Evolutionary conservation across 2,888 invertebrate species (phyloP).

Genomic region (Chironomus tentans): DNA sequence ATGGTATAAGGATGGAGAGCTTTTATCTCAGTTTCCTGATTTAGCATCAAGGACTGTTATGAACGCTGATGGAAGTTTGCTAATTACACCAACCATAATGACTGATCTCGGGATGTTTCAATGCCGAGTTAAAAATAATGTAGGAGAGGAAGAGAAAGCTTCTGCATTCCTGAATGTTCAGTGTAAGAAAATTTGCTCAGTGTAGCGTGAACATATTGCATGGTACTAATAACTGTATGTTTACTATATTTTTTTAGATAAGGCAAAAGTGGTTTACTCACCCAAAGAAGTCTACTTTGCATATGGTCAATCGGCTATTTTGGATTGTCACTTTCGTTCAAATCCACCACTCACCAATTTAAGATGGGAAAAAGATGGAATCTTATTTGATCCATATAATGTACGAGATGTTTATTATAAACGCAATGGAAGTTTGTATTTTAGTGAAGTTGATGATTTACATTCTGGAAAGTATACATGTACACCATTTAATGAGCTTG

Average conservation of each 20-base stretch:
- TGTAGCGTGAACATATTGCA: too few species aligned
- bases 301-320: constrained; percentile 67
- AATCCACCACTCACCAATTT: constrained; percentile 84
- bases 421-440: constrained; percentile 73
- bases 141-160: constrained; percentile 68
- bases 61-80: constrained; percentile 68
- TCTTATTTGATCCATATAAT: constrained; percentile 81
- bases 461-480: constrained; percentile 86
- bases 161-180: constrained; percentile 84
- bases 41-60: constrained; percentile 52
- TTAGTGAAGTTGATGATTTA: constrained; percentile 72
- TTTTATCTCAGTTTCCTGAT: constrained; percentile 53
- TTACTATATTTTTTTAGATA: constrained; percentile 69
- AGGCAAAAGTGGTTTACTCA: constrained; percentile 82
- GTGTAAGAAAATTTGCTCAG: constrained; percentile 57
- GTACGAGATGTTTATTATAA: constrained; percentile 79
- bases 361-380: constrained; percentile 89
- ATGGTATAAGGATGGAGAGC: constrained; percentile 60
- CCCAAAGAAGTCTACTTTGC: constrained; percentile 78
- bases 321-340: constrained; percentile 86
- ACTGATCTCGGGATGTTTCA: constrained; percentile 80
- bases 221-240: too few species aligned
- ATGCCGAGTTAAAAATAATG: constrained; percentile 69
- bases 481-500: constrained; percentile 82
- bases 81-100: constrained; percentile 67